phyloP scores from a whole-genome alignment of 1,140 invertebrate genomes.

The Rhyacophila brunnea region DNA sequence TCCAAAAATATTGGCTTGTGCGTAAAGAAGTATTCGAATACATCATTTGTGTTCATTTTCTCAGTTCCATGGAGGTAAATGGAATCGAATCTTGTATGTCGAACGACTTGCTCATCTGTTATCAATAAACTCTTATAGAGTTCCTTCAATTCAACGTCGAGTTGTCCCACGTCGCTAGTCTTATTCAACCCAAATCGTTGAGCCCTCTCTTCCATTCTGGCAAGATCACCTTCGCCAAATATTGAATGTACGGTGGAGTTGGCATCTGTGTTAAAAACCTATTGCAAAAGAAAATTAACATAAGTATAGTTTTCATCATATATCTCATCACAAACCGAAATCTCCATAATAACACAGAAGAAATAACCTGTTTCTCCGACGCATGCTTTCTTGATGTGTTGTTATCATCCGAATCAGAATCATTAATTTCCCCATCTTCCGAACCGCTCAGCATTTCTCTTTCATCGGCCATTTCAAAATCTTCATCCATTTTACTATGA shows the following conservation, averaged over 20 bases:
- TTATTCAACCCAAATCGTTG: constrained; percentile 20
- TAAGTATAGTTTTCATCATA: no score
- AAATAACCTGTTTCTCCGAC: neutral
- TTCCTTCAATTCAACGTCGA: constrained; percentile 24
- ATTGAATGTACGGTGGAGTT: constrained; percentile 19
- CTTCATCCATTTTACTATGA: neutral
- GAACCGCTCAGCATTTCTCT: constrained; percentile 17
- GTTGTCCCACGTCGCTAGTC: constrained; percentile 1
- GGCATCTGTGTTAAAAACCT: constrained; percentile 2
- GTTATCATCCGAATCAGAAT: constrained; percentile 15
- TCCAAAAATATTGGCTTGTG: constrained; percentile 31
- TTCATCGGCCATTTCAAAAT: constrained; percentile 7
- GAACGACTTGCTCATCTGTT: constrained; percentile 22
- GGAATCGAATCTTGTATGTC: constrained; percentile 29
- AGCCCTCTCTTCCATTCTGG: constrained; percentile 22
- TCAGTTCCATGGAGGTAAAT: constrained; percentile 25
- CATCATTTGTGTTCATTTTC: constrained; percentile 31
- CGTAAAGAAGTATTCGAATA: constrained; percentile 32
- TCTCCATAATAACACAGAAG: neutral
- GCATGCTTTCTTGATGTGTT: neutral
- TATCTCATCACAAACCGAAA: no score
- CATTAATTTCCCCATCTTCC: constrained; percentile 22
- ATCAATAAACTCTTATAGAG: constrained; percentile 25
- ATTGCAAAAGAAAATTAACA: no score
- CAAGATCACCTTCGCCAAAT: constrained; percentile 26